phyloP scores from a whole-genome alignment of 1,140 invertebrate species.

The Pogonomyrmex californicus region DNA sequence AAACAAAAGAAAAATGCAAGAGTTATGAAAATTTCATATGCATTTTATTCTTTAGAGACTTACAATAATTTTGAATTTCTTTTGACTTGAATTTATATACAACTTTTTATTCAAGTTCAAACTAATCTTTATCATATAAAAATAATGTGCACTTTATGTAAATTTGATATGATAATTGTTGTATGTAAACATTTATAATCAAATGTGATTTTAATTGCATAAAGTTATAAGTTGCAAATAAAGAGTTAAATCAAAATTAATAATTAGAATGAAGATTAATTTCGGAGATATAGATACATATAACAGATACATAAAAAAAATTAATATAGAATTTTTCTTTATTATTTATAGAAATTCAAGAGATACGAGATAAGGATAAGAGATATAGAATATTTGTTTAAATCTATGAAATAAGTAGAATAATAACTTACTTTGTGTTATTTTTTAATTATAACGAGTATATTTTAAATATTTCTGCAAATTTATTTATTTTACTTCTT shows the following conservation, averaged over 20 bases:
- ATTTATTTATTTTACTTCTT: conserved; percentile 1
- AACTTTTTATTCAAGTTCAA: neutral
- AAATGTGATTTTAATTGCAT: conserved; percentile 1
- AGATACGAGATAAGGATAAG: conserved; percentile 24
- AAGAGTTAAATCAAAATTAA: conserved; percentile 27
- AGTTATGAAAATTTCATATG: conserved; percentile 39
- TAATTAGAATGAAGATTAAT: conserved; percentile 11
- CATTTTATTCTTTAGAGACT: conserved; percentile 17
- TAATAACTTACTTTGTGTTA: conserved; percentile 23
- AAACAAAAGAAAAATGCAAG: conserved; percentile 30
- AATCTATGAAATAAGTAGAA: neutral
- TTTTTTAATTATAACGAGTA: conserved; percentile 9
- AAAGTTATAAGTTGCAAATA: neutral
- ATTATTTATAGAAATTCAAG: neutral
- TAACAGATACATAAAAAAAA: neutral
- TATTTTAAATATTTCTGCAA: neutral
- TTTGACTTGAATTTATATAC: neutral
- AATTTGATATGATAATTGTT: neutral
- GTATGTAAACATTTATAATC: neutral
- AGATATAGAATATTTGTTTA: conserved; percentile 20
- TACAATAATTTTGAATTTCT: conserved; percentile 18
- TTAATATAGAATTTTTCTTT: neutral
- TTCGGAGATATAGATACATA: neutral
- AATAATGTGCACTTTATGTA: neutral
- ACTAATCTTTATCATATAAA: neutral